Percentiles rank a stretch among this genome's conserved stretches.
Evolutionary conservation across 2,888 invertebrate genomes (phyloP).

Genomic region (Agonopterix alstromeriana): DNA sequence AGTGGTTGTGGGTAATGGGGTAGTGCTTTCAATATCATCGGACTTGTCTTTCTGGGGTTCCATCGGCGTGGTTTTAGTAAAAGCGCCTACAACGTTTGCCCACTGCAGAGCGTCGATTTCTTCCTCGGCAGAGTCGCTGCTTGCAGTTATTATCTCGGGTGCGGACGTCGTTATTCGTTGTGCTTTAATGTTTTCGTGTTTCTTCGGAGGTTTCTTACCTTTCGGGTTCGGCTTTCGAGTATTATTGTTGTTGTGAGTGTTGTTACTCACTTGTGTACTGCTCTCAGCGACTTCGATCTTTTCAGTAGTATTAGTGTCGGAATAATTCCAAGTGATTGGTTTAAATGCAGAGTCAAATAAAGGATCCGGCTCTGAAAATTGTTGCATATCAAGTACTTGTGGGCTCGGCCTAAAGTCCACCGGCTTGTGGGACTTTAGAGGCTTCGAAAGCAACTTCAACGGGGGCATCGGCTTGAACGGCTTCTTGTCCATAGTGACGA

Average conservation of each 20-base stretch:
- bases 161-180: constrained; percentile 37
- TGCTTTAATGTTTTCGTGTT: constrained; percentile 40
- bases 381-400: constrained; percentile 50
- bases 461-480: constrained; percentile 70
- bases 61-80: constrained; percentile 64
- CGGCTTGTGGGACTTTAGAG: constrained; percentile 28
- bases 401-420: constrained; percentile 61
- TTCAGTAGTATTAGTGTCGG: constrained; percentile 23
- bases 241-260: constrained; percentile 14
- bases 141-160: constrained; percentile 58
- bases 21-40: constrained; percentile 24
- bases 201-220: constrained; percentile 42
- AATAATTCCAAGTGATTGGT: constrained; percentile 48
- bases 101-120: constrained; percentile 42
- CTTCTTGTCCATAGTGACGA: constrained; percentile 66
- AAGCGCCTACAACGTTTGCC: constrained; percentile 54
- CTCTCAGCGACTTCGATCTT: constrained; percentile 16
- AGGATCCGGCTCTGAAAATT: constrained; percentile 43
- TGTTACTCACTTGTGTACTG: constrained; percentile 22
- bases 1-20: constrained; percentile 22
- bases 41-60: constrained; percentile 31
- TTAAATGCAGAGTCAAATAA: constrained; percentile 49
- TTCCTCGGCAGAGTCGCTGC: constrained; percentile 28
- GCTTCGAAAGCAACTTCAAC: constrained; percentile 42
- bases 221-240: constrained; percentile 28